Evolutionary conservation across 2,888 invertebrate species (phyloP).

Genomic region (Macrosoma leucophasiata): DNA sequence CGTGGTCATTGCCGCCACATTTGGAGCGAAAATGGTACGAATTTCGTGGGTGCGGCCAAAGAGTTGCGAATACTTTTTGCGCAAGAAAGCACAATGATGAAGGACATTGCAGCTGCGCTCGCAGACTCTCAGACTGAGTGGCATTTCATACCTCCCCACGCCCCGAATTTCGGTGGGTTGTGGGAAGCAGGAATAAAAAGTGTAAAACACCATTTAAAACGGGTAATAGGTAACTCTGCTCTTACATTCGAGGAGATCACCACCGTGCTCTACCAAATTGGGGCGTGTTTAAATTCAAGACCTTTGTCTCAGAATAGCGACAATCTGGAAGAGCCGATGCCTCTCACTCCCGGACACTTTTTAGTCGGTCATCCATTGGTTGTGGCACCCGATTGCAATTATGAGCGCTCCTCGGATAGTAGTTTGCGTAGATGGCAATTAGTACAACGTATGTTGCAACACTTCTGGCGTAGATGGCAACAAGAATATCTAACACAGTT

Average conservation of each 20-base stretch:
- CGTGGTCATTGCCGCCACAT: conserved; percentile 18
- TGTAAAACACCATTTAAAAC: conserved; percentile 22
- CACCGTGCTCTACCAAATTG: conserved; percentile 20
- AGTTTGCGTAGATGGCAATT: conserved; percentile 26
- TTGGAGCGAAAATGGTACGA: conserved; percentile 25
- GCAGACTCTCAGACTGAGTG: conserved; percentile 14
- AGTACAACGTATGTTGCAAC: conserved; percentile 26
- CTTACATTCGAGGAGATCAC: conserved; percentile 22
- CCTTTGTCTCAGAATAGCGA: conserved; percentile 15
- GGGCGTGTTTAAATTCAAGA: conserved; percentile 23
- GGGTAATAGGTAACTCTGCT: conserved; percentile 21
- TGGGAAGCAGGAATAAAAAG: conserved; percentile 26
- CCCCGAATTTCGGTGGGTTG: conserved; percentile 23
- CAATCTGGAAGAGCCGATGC: conserved; percentile 9
- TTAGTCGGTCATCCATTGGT: conserved; percentile 20
- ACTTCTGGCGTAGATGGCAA: conserved; percentile 29
- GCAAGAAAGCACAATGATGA: conserved; percentile 1
- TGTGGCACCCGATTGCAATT: conserved; percentile 16
- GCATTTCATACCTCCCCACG: conserved; percentile 18
- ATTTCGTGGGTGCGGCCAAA: conserved; percentile 21
- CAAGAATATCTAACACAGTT: conserved; percentile 26
- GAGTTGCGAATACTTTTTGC: conserved; percentile 13
- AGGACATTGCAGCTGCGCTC: conserved; percentile 17
- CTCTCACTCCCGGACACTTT: conserved; percentile 26
- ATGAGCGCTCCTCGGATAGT: conserved; percentile 6